These are phyloP conservation scores for Pseudococcus jackbeardsleyi DNA, from an alignment of 2,888 invertebrate genomes.

Conservation along the genomic window DNA sequence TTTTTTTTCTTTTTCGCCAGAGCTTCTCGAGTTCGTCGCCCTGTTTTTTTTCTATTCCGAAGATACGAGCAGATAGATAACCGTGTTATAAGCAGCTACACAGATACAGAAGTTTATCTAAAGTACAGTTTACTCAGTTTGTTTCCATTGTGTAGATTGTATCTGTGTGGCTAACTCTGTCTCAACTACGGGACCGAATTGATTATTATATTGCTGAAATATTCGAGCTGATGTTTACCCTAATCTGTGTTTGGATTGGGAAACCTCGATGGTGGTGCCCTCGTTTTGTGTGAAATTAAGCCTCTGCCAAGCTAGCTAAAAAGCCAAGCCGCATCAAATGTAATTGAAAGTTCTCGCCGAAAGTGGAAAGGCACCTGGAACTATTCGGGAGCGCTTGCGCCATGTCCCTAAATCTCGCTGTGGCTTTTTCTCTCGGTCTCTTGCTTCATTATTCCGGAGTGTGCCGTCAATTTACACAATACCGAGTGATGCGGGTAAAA, in stretches of 20 bases:
- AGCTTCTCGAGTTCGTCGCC: background rate
- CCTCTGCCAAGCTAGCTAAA: background rate
- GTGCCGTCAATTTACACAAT: background rate
- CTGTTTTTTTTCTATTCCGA: background rate
- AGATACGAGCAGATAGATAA: slow-evolving; percentile 21
- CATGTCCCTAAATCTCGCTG: background rate
- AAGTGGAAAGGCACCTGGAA: background rate
- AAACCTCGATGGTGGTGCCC: background rate
- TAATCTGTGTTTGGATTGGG: no score
- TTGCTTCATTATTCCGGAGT: no score
- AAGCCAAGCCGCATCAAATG: background rate
- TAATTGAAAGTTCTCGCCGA: background rate
- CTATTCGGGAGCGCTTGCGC: background rate
- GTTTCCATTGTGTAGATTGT: no score
- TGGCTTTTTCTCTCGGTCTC: background rate
- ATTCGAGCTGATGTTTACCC: background rate
- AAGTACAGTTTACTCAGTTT: background rate
- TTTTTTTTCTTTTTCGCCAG: background rate
- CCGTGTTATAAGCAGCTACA: slow-evolving; percentile 19
- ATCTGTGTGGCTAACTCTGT: background rate
- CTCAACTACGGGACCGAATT: background rate
- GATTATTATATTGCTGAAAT: slow-evolving; percentile 12
- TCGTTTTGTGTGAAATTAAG: background rate
- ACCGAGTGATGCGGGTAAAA: background rate
- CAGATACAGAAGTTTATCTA: background rate